A percentile compares a stretch with the other conserved stretches of the same genome.
Conservation (phyloP, 2,888 invertebrate genomes). For the Trachelus stipa region DNA sequence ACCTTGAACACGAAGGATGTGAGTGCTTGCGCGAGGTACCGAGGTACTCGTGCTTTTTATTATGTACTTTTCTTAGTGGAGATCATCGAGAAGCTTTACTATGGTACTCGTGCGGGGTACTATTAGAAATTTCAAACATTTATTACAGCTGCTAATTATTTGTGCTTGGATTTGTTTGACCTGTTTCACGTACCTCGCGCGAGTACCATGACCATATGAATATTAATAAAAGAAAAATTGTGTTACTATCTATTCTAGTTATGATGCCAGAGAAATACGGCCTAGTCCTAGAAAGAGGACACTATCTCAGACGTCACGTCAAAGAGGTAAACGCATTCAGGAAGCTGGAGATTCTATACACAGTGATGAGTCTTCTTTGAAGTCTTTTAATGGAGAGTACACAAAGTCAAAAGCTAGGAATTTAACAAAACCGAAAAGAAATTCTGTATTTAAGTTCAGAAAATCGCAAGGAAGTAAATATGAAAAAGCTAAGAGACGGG, state of each 20-base stretch:
- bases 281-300: not conserved
- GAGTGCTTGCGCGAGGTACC: slow-evolving; percentile 2
- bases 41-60: not conserved
- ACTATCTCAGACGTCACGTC: not conserved
- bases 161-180: not conserved
- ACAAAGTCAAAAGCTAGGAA: not conserved
- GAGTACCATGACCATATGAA: not conserved
- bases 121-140: not conserved
- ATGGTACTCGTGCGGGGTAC: not conserved
- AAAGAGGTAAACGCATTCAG: not conserved
- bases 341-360: not conserved
- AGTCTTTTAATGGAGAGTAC: not conserved
- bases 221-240: not conserved
- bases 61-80: not conserved
- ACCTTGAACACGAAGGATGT: not conserved
- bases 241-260: not conserved
- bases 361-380: not conserved
- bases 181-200: not conserved
- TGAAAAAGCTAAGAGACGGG: not conserved
- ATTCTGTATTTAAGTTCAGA: not conserved
- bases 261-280: not conserved
- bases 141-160: no score
- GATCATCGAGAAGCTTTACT: not conserved
- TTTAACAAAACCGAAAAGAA: not conserved
- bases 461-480: not conserved